Evolutionary conservation across 2,888 invertebrate genomes (phyloP).

Genomic region (Erebia ligea): DNA sequence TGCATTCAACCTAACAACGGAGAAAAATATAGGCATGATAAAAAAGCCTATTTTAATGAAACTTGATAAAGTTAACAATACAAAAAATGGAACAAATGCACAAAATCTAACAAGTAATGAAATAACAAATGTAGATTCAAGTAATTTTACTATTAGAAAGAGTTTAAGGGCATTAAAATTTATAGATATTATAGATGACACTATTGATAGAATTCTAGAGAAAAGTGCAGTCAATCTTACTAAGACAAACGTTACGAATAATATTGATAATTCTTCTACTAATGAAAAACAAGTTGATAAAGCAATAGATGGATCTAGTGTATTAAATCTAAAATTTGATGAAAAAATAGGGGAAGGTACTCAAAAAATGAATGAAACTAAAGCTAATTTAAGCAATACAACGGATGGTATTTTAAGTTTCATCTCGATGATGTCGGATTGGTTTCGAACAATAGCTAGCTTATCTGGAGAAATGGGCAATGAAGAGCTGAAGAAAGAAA

Average conservation of each 20-base stretch:
- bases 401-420: slow-evolving; percentile 46
- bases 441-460: slow-evolving; percentile 54
- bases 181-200: slow-evolving; percentile 16
- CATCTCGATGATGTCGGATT: slow-evolving; percentile 53
- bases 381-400: background rate
- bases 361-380: background rate
- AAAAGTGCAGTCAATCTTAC: background rate
- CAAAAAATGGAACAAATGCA: background rate
- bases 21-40: background rate
- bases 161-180: slow-evolving; percentile 34
- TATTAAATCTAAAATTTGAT: background rate
- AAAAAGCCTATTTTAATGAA: background rate
- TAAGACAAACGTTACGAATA: background rate
- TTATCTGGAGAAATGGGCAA: slow-evolving; percentile 41
- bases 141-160: slow-evolving; percentile 24
- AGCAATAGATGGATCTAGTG: background rate
- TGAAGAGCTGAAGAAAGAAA: background rate
- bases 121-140: background rate
- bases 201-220: background rate
- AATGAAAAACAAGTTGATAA: background rate
- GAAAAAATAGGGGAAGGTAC: background rate
- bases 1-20: background rate
- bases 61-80: background rate
- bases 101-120: background rate
- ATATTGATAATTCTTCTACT: background rate